phyloP scores from a whole-genome alignment of 1,140 invertebrate species.

The Pseudomyrmex concolor region DNA sequence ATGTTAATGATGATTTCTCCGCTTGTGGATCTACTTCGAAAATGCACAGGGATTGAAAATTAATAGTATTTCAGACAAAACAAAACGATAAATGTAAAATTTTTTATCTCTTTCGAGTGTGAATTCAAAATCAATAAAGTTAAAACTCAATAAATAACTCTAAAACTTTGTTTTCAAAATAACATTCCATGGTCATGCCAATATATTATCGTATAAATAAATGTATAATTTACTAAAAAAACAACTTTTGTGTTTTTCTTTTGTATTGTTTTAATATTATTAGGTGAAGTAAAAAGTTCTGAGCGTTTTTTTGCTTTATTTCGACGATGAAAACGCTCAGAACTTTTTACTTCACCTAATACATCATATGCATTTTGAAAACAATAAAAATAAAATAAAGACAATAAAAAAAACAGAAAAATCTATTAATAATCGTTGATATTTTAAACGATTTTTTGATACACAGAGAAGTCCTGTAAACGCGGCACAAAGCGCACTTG shows the following conservation, averaged over 20 bases:
- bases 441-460: neutral
- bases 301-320: too few species aligned
- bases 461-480: neutral
- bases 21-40: neutral
- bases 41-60: neutral
- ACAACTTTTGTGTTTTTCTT: neutral
- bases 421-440: neutral
- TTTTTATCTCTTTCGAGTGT: neutral
- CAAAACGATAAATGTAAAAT: neutral
- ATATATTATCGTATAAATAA: neutral
- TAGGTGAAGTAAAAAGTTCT: too few species aligned
- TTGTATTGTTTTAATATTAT: neutral
- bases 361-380: neutral
- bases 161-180: too few species aligned
- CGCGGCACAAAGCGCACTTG: neutral
- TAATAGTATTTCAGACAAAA: neutral
- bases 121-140: neutral
- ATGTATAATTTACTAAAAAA: neutral
- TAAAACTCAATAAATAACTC: neutral
- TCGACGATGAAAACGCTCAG: too few species aligned
- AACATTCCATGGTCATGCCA: too few species aligned
- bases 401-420: too few species aligned
- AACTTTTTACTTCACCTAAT: too few species aligned
- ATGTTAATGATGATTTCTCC: too few species aligned
- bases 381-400: too few species aligned